Conservation (phyloP, 2,888 invertebrate species). For the Lapara coniferarum region DNA sequence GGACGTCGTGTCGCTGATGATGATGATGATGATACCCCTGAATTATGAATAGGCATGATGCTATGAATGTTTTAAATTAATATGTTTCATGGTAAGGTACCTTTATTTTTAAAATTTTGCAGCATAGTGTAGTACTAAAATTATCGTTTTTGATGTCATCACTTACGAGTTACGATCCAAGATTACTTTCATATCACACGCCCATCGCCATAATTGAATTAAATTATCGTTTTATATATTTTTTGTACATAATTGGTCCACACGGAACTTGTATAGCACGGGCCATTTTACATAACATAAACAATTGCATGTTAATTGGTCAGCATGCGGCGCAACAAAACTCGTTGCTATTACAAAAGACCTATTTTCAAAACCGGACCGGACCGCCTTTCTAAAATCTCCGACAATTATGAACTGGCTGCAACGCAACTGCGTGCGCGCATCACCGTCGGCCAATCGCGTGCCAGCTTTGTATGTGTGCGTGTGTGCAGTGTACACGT, state of each 20-base stretch:
- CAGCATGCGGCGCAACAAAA: slow-evolving; percentile 23
- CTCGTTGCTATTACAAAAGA: slow-evolving; percentile 56
- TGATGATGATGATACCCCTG: too few species aligned
- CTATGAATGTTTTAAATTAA: too few species aligned
- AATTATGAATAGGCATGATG: too few species aligned
- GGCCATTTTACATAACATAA: slow-evolving; percentile 23
- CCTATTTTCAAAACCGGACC: slow-evolving; percentile 47
- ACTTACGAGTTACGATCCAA: not conserved
- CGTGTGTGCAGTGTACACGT: slow-evolving; percentile 40
- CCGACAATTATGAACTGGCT: slow-evolving; percentile 72
- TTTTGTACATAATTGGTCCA: not conserved
- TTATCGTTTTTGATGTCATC: too few species aligned
- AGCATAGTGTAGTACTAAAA: too few species aligned
- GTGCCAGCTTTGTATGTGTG: slow-evolving; percentile 41
- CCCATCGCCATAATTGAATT: not conserved
- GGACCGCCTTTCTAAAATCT: slow-evolving; percentile 81
- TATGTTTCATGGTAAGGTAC: too few species aligned
- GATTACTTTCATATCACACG: not conserved
- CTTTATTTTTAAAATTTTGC: too few species aligned
- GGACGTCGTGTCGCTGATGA: too few species aligned
- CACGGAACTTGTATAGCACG: slow-evolving; percentile 6
- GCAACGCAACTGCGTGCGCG: slow-evolving; percentile 71
- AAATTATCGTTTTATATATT: not conserved
- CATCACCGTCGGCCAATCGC: slow-evolving; percentile 55
- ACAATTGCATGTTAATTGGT: slow-evolving; percentile 21